A percentile compares a stretch with the other conserved stretches of the same genome.
These are phyloP conservation scores for Ypsolopha scabrella DNA, from an alignment of 2,888 invertebrate genomes.

Conservation along the genomic window DNA sequence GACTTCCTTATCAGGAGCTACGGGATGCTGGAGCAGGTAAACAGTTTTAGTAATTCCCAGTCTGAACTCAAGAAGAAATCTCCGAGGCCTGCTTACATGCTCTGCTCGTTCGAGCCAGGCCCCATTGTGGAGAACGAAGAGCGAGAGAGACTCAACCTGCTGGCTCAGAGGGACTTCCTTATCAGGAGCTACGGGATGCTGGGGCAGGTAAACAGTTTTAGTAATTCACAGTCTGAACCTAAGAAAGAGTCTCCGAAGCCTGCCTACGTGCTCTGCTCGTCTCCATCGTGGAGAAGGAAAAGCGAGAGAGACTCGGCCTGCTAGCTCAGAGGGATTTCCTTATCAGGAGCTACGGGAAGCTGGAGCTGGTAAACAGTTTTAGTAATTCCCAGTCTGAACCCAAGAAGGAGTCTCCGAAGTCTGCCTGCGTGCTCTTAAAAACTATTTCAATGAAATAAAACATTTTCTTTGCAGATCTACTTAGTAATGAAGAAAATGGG, in stretches of 20 bases:
- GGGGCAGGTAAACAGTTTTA: constrained; percentile 59
- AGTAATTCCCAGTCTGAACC: neutral
- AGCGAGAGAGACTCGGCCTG: constrained; percentile 74
- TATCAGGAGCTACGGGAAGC: constrained; percentile 76
- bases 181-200: constrained; percentile 78
- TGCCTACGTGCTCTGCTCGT: constrained; percentile 60
- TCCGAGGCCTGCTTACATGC: neutral
- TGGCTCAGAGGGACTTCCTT: constrained; percentile 78
- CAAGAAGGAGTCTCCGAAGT: neutral
- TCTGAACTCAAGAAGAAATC: neutral
- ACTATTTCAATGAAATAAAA: no score
- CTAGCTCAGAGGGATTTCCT: constrained; percentile 78
- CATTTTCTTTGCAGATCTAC: constrained; percentile 53
- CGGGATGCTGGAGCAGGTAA: constrained; percentile 75
- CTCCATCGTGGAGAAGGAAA: constrained; percentile 77
- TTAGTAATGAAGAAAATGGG: constrained; percentile 77
- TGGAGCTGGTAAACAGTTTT: constrained; percentile 65
- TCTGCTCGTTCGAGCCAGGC: no score
- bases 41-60: neutral
- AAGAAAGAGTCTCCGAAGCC: constrained; percentile 32
- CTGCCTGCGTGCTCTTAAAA: no score
- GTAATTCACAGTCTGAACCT: neutral
- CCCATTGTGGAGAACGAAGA: constrained; percentile 79
- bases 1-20: constrained; percentile 78
- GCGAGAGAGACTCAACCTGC: constrained; percentile 72